A percentile compares a stretch with the other conserved stretches of the same genome.
These are phyloP conservation scores for Piprites chloris DNA, from an alignment of 2,113 vertebrate genomes.

Conservation along the genomic window DNA sequence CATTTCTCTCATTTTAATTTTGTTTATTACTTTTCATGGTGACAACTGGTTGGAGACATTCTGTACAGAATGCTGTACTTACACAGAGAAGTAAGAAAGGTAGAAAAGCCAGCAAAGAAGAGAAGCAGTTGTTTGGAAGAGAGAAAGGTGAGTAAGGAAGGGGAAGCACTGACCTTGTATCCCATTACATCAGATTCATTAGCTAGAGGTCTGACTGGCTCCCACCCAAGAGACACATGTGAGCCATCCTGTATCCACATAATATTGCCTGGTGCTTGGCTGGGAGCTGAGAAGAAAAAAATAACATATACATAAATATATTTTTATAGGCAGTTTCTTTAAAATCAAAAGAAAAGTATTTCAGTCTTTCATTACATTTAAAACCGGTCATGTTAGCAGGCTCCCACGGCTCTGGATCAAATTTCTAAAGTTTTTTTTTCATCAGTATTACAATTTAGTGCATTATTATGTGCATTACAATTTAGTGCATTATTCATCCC, in stretches of 20 bases:
- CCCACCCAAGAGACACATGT: slow-evolving; percentile 90
- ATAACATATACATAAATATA: neutral
- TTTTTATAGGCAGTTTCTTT: neutral
- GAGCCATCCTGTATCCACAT: slow-evolving; percentile 93
- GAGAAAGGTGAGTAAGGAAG: neutral
- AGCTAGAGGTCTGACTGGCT: slow-evolving; percentile 85
- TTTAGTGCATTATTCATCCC: neutral
- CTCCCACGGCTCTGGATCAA: neutral
- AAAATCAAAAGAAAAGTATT: neutral
- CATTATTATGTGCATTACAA: neutral
- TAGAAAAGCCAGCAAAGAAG: neutral
- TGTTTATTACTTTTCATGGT: neutral
- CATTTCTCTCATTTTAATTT: neutral
- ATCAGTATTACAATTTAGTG: slow-evolving; percentile 32
- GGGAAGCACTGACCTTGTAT: slow-evolving; percentile 84
- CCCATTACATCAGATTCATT: slow-evolving; percentile 95
- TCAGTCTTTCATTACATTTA: neutral
- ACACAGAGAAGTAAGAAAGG: neutral
- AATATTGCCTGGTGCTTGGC: slow-evolving; percentile 86
- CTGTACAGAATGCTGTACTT: neutral
- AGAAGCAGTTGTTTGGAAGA: neutral
- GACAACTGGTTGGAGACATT: neutral
- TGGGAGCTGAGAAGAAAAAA: slow-evolving; percentile 79
- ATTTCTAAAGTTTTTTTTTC: neutral
- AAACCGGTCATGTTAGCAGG: neutral